Conservation (phyloP, 2,888 invertebrate species). For the Drosophila suboccidentalis region DNA sequence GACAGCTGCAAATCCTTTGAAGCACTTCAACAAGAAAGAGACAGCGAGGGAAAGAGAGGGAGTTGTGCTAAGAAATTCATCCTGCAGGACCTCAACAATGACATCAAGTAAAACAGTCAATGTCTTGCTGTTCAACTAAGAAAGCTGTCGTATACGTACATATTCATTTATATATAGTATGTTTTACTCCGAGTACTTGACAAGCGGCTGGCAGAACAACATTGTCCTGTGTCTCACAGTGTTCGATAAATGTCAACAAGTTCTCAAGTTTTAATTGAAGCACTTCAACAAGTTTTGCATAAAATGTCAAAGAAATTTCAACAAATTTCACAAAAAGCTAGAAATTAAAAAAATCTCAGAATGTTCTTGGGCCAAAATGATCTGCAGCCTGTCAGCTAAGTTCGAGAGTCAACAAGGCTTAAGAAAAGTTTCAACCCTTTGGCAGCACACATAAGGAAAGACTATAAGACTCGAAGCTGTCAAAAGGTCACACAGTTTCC, state of each 20-base stretch:
- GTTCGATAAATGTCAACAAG: slow-evolving; percentile 78
- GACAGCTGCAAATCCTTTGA: slow-evolving; percentile 23
- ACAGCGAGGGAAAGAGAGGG: neutral
- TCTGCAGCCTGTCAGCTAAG: slow-evolving; percentile 51
- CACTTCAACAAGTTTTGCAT: slow-evolving; percentile 67
- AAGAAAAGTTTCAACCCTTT: slow-evolving; percentile 45
- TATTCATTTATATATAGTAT: slow-evolving; percentile 1
- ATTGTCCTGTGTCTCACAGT: slow-evolving; percentile 42
- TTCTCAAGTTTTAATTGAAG: slow-evolving; percentile 77
- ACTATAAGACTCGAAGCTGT: slow-evolving; percentile 59
- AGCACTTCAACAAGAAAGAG: slow-evolving; percentile 2
- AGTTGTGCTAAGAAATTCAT: slow-evolving; percentile 8
- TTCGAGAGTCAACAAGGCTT: slow-evolving; percentile 69
- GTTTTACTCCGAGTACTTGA: slow-evolving; percentile 21
- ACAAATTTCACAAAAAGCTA: slow-evolving; percentile 28
- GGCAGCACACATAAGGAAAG: slow-evolving; percentile 43
- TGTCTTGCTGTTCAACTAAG: slow-evolving; percentile 36
- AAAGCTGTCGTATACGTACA: slow-evolving; percentile 26
- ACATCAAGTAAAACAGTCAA: slow-evolving; percentile 52
- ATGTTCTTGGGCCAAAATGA: slow-evolving; percentile 43
- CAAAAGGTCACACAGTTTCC: slow-evolving; percentile 64
- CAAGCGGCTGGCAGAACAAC: slow-evolving; percentile 32
- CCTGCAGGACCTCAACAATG: slow-evolving; percentile 46
- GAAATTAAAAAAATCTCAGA: slow-evolving; percentile 26
- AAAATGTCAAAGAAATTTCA: slow-evolving; percentile 50